These are phyloP conservation scores for Homalodisca vitripennis DNA, from an alignment of 1,140 invertebrate species.

Conservation along the genomic window DNA sequence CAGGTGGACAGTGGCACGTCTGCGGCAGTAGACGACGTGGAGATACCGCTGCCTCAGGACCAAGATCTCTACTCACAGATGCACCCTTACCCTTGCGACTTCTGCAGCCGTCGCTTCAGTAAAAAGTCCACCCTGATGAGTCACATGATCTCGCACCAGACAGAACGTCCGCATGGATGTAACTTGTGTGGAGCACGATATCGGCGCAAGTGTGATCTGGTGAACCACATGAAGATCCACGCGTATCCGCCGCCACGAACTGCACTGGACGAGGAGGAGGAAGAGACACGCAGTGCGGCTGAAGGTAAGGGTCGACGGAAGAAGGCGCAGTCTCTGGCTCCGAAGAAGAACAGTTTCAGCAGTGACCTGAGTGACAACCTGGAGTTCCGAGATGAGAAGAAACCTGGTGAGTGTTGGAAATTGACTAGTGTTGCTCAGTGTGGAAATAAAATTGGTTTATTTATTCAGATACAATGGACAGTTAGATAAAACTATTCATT, in stretches of 20 bases:
- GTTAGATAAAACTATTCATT: too few species aligned
- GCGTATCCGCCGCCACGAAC: slow-evolving; percentile 61
- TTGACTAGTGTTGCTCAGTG: neutral
- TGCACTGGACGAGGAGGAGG: slow-evolving; percentile 48
- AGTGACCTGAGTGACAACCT: slow-evolving; percentile 33
- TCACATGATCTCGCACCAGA: slow-evolving; percentile 81
- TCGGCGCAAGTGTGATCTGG: slow-evolving; percentile 71
- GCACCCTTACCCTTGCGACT: slow-evolving; percentile 81
- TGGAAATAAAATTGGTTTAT: neutral
- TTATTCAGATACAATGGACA: too few species aligned
- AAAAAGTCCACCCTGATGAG: slow-evolving; percentile 81
- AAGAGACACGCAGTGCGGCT: slow-evolving; percentile 47
- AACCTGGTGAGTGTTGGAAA: slow-evolving; percentile 9
- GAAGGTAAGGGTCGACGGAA: slow-evolving; percentile 48
- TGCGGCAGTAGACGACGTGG: slow-evolving; percentile 68
- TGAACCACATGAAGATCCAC: slow-evolving; percentile 79
- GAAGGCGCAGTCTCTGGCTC: slow-evolving; percentile 46
- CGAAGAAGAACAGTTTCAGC: slow-evolving; percentile 49
- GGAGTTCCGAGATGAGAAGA: slow-evolving; percentile 2
- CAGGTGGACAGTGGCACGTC: slow-evolving; percentile 10
- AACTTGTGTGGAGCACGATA: slow-evolving; percentile 77
- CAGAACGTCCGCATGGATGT: slow-evolving; percentile 68
- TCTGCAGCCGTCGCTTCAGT: slow-evolving; percentile 75
- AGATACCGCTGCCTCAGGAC: slow-evolving; percentile 74
- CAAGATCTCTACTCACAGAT: slow-evolving; percentile 78